phyloP scores from a whole-genome alignment of 1,140 invertebrate species.

The Artemia franciscana region DNA sequence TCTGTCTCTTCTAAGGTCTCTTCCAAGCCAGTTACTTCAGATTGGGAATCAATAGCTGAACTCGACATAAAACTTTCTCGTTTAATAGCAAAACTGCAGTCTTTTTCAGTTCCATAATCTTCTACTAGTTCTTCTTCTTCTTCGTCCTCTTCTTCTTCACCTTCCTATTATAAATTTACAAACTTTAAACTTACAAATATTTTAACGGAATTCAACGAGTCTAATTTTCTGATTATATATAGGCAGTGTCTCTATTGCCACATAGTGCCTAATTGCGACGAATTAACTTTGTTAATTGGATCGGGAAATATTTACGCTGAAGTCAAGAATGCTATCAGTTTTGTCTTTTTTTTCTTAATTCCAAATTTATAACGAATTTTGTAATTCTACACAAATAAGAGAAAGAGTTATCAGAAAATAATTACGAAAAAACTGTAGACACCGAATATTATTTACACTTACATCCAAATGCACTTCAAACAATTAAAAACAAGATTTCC shows the following conservation, averaged over 20 bases:
- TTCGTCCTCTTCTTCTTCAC: constrained; percentile 8
- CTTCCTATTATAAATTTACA: constrained; percentile 2
- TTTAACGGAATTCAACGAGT: background rate
- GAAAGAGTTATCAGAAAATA: too few relatives aligned
- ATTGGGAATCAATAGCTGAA: background rate
- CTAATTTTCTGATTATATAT: background rate
- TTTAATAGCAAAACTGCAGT: background rate
- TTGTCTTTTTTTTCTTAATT: too few relatives aligned
- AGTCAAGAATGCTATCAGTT: background rate
- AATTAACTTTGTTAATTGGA: background rate
- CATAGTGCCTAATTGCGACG: background rate
- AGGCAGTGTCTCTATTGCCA: background rate
- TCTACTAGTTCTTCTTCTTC: constrained; percentile 5
- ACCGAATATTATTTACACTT: too few relatives aligned
- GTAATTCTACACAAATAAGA: too few relatives aligned
- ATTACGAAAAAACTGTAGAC: too few relatives aligned
- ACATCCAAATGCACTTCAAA: too few relatives aligned
- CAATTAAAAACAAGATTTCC: too few relatives aligned
- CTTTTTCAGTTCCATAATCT: constrained; percentile 3
- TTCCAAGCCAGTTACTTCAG: background rate
- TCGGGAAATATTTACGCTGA: background rate
- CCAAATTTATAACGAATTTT: too few relatives aligned
- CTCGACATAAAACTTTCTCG: background rate
- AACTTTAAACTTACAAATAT: background rate
- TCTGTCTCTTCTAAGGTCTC: background rate